Evolutionary conservation across 2,888 invertebrate genomes (phyloP).

Genomic region (Torymus aiolomorphi): DNA sequence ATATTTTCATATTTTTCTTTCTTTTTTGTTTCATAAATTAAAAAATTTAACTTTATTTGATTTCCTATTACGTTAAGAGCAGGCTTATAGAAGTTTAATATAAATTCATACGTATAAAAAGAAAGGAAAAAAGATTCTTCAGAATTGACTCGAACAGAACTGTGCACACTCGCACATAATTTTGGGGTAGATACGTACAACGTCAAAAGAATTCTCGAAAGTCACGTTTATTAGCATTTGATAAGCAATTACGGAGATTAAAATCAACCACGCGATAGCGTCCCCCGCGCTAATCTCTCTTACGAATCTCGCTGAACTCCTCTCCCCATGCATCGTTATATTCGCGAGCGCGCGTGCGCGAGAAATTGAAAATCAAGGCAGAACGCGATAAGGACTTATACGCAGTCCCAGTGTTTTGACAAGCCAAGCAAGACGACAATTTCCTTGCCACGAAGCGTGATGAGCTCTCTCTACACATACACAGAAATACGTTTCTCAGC

Average conservation of each 20-base stretch:
- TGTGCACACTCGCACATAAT: not conserved
- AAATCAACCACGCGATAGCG: constrained; percentile 24
- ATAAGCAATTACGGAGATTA: constrained; percentile 56
- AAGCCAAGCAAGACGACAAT: constrained; percentile 59
- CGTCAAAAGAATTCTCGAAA: constrained; percentile 31
- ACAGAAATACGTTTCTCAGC: not conserved
- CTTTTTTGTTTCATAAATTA: no score
- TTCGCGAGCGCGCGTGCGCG: not conserved
- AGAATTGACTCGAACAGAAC: not conserved
- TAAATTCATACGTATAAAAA: not conserved
- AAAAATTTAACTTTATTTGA: no score
- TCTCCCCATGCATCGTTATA: constrained; percentile 8
- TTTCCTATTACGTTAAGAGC: no score
- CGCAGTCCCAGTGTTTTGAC: constrained; percentile 51
- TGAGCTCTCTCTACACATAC: constrained; percentile 3
- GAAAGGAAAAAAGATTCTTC: not conserved
- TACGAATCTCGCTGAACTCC: not conserved
- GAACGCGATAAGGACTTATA: constrained; percentile 27
- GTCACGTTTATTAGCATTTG: constrained; percentile 54
- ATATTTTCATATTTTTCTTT: no score
- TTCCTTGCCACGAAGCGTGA: constrained; percentile 53
- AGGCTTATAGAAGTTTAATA: no score
- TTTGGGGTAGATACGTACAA: not conserved
- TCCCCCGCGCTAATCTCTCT: constrained; percentile 19
- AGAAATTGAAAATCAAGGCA: constrained; percentile 54